A percentile compares a stretch with the other conserved stretches of the same genome.
These are phyloP conservation scores for Rhagoletis pomonella DNA, from an alignment of 1,140 invertebrate genomes.

Conservation along the genomic window DNA sequence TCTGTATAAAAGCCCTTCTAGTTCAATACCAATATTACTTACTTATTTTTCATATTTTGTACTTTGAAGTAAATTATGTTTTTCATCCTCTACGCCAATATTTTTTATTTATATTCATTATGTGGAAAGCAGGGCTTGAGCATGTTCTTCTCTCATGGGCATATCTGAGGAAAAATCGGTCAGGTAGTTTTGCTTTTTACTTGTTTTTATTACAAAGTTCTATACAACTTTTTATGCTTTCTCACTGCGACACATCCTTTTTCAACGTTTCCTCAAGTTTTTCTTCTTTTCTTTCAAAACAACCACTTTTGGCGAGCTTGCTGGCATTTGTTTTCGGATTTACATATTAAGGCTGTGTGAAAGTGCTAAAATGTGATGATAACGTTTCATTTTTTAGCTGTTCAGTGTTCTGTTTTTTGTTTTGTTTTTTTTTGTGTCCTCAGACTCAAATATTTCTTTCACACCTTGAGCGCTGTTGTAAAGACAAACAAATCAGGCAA, in stretches of 20 bases:
- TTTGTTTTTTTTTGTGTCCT: too few species aligned
- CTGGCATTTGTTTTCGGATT: conserved; percentile 15
- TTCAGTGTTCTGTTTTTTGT: not conserved
- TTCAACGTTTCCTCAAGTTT: not conserved
- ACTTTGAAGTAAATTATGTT: too few species aligned
- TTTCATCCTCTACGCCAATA: too few species aligned
- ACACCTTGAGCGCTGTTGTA: not conserved
- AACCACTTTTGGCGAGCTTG: not conserved
- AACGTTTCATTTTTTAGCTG: not conserved
- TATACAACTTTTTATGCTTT: not conserved
- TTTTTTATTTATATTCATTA: too few species aligned
- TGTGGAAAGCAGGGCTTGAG: too few species aligned
- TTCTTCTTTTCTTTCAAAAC: not conserved
- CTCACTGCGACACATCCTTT: not conserved
- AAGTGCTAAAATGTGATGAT: not conserved
- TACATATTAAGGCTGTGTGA: conserved; percentile 42
- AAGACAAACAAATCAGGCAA: conserved; percentile 29
- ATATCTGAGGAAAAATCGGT: too few species aligned
- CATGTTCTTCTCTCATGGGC: too few species aligned
- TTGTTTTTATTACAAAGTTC: not conserved
- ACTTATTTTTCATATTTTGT: too few species aligned
- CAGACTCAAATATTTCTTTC: not conserved
- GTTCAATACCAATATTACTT: too few species aligned
- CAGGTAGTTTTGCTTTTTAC: not conserved
- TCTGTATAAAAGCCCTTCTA: too few species aligned